Conservation (phyloP, 1,140 invertebrate genomes). For the Procambarus virginalis region DNA sequence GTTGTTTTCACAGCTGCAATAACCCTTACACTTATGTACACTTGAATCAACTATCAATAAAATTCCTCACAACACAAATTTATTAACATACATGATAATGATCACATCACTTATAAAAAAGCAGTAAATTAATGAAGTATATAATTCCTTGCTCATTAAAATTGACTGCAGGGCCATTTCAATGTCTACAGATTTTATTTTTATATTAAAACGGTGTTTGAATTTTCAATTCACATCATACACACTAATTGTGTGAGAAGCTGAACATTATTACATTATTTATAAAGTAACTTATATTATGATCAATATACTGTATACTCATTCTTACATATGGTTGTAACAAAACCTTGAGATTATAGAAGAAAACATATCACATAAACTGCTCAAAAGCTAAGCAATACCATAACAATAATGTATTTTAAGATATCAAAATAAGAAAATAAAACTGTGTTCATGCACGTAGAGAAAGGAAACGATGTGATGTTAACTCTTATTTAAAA, state of each 20-base stretch:
- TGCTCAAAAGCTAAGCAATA: background rate
- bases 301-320: background rate
- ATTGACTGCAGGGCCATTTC: too few relatives aligned
- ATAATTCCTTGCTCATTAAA: too few relatives aligned
- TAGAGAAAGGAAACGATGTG: background rate
- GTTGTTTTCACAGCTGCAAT: too few relatives aligned
- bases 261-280: background rate
- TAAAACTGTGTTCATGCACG: background rate
- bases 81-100: too few relatives aligned
- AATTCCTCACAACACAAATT: too few relatives aligned
- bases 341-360: background rate
- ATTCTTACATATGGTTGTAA: background rate
- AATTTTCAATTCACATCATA: background rate
- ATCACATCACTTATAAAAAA: too few relatives aligned
- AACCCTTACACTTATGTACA: too few relatives aligned
- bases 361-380: background rate
- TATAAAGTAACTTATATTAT: background rate
- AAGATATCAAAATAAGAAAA: background rate
- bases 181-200: too few relatives aligned
- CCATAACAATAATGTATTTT: background rate
- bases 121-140: too few relatives aligned
- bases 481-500: conserved; percentile 1
- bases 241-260: background rate
- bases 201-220: background rate
- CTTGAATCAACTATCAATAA: too few relatives aligned